Evolutionary conservation across 2,888 invertebrate species (phyloP), one percentile per base, ranked within the genome.

Genomic region (Ophioninae sp.): DNA sequence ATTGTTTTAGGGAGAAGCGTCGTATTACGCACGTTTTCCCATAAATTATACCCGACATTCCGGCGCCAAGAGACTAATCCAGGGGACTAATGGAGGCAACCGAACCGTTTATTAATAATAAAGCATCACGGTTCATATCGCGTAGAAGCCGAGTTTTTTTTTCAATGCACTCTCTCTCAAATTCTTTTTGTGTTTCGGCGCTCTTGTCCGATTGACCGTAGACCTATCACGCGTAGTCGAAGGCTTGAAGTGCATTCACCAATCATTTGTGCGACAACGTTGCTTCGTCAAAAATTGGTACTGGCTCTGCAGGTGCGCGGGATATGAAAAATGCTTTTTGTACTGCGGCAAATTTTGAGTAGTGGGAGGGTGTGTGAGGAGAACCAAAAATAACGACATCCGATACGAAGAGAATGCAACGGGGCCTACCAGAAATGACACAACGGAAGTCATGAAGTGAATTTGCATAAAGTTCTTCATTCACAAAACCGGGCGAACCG

Each of bases 391-490:
- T 41, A 13, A 23, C 44, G 3, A 56, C 20, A 73, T 23, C 67
- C 21, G 77, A 68, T 30, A 62, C 44, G 39, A 20, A 56, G 41
- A 21, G 56, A 75, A 67, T 70, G 70, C 70, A 67, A 65, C 39
- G 10, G 39, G 72, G 13, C 41, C 69, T 67, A 57, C 23, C 23
- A 41, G 17, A 73, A 80, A 77, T 77, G 74, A 81, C 70, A 57
- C 44, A 61, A 75, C 59, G 56, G 65, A 75, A 79, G 75, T 65
- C 70, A 75, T 67, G 56, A 81, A 81, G 78, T 70, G 75, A 75
- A 81, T 84, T 78, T 80, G 68, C 80, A 80, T 83, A 73, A 83
- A 83, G 69, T 77, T 73, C 79, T 80, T 77, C 77, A 83, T 83
- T 80, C 80, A 83, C 80, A 68, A 61, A 72, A 62, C 39, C 80